Conservation (phyloP, 1,140 invertebrate species). For the Hypothenemus hampei region DNA sequence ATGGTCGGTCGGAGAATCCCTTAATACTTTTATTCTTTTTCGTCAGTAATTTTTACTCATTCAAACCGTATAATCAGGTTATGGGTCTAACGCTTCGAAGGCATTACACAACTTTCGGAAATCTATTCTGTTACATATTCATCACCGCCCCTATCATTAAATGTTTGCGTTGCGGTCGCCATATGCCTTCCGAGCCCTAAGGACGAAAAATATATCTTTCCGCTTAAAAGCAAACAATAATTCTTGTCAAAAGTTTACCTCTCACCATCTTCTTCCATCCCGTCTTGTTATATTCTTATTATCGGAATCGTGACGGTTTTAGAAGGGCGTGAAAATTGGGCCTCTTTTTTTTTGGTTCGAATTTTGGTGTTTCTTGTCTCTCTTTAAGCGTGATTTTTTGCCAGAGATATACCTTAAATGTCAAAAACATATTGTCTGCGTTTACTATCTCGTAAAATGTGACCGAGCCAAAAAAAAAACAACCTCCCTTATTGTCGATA, state of each 20-base stretch:
- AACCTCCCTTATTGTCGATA: no score
- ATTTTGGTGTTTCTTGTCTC: background rate
- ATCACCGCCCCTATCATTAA: background rate
- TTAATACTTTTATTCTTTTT: background rate
- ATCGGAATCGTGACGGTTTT: constrained; percentile 3
- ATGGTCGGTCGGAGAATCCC: no score
- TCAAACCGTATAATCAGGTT: background rate
- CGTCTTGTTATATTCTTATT: constrained; percentile 13
- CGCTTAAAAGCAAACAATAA: constrained; percentile 20
- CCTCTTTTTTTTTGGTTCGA: no score
- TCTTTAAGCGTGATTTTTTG: background rate
- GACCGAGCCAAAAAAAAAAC: no score
- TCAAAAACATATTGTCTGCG: no score
- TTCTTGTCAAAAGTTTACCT: constrained; percentile 11
- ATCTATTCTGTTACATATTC: background rate
- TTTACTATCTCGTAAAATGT: no score
- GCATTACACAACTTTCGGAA: background rate
- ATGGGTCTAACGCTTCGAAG: background rate
- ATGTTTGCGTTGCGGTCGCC: background rate
- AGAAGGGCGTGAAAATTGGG: background rate
- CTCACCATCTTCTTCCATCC: constrained; percentile 3
- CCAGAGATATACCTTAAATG: background rate
- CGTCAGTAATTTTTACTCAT: background rate
- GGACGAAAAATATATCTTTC: constrained; percentile 11
- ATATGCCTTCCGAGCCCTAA: background rate